phyloP scores from a whole-genome alignment of 2,888 invertebrate species.

The Nesidiocoris tenuis region DNA sequence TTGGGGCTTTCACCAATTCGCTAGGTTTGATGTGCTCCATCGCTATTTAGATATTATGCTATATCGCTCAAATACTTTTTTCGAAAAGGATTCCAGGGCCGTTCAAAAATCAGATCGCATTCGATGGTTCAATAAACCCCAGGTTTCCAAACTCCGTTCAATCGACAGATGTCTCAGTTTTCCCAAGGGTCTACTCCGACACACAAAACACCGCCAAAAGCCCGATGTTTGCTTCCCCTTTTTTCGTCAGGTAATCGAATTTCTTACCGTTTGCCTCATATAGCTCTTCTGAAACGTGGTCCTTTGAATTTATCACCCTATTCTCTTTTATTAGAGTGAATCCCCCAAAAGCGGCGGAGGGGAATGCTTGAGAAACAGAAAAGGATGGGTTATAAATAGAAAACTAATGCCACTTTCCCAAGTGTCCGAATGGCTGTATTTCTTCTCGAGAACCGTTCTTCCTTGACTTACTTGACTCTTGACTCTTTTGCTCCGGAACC shows the following conservation, averaged over 20 bases:
- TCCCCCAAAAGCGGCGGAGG: conserved; percentile 5
- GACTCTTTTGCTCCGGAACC: conserved; percentile 11
- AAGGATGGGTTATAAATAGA: conserved; percentile 26
- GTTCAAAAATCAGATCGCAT: too few species aligned
- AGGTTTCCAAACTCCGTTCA: background rate
- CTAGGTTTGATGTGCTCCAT: too few species aligned
- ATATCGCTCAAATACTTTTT: too few species aligned
- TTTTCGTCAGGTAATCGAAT: conserved; percentile 24
- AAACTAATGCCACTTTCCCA: conserved; percentile 34
- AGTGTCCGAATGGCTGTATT: conserved; percentile 38
- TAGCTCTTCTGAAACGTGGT: background rate
- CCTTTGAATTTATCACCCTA: conserved; percentile 32
- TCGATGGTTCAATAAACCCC: too few species aligned
- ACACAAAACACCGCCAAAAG: background rate
- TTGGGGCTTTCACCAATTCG: too few species aligned
- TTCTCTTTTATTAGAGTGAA: conserved; percentile 28
- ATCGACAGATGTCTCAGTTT: background rate
- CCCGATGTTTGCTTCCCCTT: background rate
- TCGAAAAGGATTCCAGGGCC: too few species aligned
- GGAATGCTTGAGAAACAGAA: background rate
- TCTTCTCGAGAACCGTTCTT: conserved; percentile 27
- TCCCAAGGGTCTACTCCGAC: background rate
- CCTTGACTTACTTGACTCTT: background rate
- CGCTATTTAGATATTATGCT: too few species aligned
- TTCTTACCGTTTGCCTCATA: conserved; percentile 11